Base-by-base conservation (phyloP, 2,888 invertebrate genomes). In the Nematopogon swammerdamellus region DNA sequence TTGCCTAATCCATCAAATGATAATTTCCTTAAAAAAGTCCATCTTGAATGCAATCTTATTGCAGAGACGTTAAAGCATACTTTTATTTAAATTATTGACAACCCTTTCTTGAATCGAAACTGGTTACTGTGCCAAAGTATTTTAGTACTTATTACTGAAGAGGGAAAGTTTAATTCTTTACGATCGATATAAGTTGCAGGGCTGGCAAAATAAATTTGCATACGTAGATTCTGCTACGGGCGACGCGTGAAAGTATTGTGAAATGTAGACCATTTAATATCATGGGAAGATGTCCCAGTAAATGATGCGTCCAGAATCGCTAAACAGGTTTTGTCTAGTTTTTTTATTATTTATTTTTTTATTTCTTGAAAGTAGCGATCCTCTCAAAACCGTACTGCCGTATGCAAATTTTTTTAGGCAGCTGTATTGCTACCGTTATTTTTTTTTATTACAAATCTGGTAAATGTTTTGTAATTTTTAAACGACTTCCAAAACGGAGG, bases 301-400 rank as follows among this genome's bases (percentile, higher is more conserved):
- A 70, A 72, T 70, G 71, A 72, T 64, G 72, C 70, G 70, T 68
- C 52, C 53, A 58, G 76, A 79, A 77, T 77, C 57, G 59, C 57
- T 75, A 75, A 77, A 70, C 76, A 68, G 67, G 73, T 73, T 75
- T 72, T 72, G 72, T 71, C 72, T 75, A 70, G 65, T 74, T 69
- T n/a, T n/a, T 59, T 64, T 70, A 68, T 63, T 62, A 60, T 59
- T 56, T 62, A 58, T 65, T 59, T 56, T 62, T 58, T 65, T 60
- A 53, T 61, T 58, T 59, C 62, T 62, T 59, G 61, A 63, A 65
- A 60, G 67, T 25, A 67, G 69, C 67, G 68, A 66, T 69, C 63
- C 58, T 57, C 59, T 62, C 52, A 46, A 55, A 56, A 49, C 53
- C 56, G 55, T 53, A 57, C 49, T 53, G 44, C 52, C 36, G 53